A percentile compares a stretch with the other conserved stretches of the same genome.
Conservation (phyloP, 2,113 vertebrate genomes). For the Onychorhynchus coronatus region DNA sequence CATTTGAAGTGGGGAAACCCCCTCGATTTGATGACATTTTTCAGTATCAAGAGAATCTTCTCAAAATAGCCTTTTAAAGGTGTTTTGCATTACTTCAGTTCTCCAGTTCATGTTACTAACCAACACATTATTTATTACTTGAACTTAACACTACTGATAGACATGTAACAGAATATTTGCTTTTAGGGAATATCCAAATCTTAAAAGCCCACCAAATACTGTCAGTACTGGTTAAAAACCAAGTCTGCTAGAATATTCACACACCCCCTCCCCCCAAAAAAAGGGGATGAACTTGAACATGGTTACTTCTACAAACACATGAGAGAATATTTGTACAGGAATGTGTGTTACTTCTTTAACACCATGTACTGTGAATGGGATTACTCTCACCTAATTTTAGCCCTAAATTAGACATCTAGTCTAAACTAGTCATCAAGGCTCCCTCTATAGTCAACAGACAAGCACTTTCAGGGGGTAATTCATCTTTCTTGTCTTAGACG, state of each 20-base stretch:
- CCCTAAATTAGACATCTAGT: conserved; percentile 9
- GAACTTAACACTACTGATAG: neutral
- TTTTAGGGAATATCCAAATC: neutral
- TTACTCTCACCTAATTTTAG: conserved; percentile 22
- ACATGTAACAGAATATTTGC: neutral
- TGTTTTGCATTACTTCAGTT: neutral
- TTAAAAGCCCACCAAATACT: neutral
- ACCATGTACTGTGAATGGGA: neutral
- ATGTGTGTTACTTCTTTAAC: neutral
- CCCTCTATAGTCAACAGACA: conserved; percentile 3
- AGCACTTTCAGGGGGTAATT: conserved; percentile 12
- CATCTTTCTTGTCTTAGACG: neutral
- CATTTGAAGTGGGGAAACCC: neutral
- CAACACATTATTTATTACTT: neutral
- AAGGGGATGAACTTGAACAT: neutral
- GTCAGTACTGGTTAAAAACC: neutral
- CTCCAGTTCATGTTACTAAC: neutral
- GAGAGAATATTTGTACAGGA: neutral
- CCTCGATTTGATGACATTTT: neutral
- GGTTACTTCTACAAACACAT: neutral
- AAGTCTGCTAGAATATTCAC: neutral
- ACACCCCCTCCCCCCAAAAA: rapidly evolving
- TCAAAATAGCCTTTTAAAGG: neutral
- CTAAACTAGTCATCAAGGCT: conserved; percentile 19
- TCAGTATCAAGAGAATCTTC: neutral